These are phyloP conservation scores for Lucifuga dentata DNA, from an alignment of 2,113 vertebrate genomes.

Conservation along the genomic window DNA sequence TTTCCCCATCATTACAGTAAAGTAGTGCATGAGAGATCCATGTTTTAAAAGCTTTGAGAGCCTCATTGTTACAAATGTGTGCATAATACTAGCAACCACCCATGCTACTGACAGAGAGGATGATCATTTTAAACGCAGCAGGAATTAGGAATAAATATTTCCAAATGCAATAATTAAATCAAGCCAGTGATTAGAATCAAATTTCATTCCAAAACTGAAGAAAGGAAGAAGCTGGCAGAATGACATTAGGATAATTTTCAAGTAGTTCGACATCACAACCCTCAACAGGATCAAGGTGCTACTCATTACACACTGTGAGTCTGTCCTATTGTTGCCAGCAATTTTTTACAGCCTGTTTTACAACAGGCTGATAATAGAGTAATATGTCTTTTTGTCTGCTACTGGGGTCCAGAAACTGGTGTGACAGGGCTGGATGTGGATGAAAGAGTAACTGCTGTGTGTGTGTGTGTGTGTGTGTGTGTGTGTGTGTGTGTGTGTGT, in stretches of 20 bases:
- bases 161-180: constrained; percentile 58
- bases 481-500: constrained; percentile 10
- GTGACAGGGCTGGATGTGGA: constrained; percentile 46
- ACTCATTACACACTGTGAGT: constrained; percentile 15
- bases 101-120: constrained; percentile 14
- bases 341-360: constrained; percentile 29
- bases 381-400: constrained; percentile 31
- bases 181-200: constrained; percentile 48
- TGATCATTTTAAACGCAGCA: constrained; percentile 23
- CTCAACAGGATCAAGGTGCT: constrained; percentile 31
- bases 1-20: constrained; percentile 29
- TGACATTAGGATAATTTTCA: constrained; percentile 48
- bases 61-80: constrained; percentile 27
- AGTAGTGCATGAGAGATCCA: background rate
- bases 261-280: constrained; percentile 30
- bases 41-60: constrained; percentile 25
- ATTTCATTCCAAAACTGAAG: constrained; percentile 40
- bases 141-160: constrained; percentile 39
- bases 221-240: constrained; percentile 27
- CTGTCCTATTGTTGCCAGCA: background rate
- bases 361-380: constrained; percentile 31
- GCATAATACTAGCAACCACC: constrained; percentile 6
- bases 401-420: constrained; percentile 33
- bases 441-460: constrained; percentile 55
- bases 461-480: constrained; percentile 3